These are phyloP conservation scores for Liolophura sinensis DNA, from an alignment of 1,140 invertebrate genomes.

Conservation along the genomic window DNA sequence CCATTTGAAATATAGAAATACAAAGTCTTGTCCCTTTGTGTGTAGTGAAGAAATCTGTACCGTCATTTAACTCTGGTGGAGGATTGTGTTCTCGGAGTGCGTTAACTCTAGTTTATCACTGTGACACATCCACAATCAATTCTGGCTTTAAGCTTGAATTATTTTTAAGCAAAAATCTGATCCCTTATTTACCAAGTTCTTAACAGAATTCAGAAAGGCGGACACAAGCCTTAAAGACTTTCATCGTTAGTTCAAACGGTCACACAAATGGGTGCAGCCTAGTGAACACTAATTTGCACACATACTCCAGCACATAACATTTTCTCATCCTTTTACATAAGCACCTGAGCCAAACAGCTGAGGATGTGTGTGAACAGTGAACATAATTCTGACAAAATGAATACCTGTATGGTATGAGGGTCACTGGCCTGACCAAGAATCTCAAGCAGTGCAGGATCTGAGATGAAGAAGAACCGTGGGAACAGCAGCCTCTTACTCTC, in stretches of 20 bases:
- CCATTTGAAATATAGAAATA: too few species aligned
- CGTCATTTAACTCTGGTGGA: too few species aligned
- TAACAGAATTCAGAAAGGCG: too few species aligned
- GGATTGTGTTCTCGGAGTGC: too few species aligned
- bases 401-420: conserved; percentile 91
- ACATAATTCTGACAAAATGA: background rate
- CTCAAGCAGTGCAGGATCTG: conserved; percentile 92
- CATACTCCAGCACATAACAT: background rate
- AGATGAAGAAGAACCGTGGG: conserved; percentile 96
- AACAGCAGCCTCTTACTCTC: conserved; percentile 96
- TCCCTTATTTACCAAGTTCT: too few species aligned
- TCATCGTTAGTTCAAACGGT: background rate
- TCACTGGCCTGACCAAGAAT: conserved; percentile 96
- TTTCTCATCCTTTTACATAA: conserved; percentile 53
- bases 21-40: too few species aligned
- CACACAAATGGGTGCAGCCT: background rate
- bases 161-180: too few species aligned
- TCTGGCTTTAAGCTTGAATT: too few species aligned
- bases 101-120: too few species aligned
- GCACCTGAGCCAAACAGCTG: conserved; percentile 65
- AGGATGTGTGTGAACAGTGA: background rate
- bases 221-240: too few species aligned
- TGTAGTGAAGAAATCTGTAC: too few species aligned
- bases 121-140: too few species aligned
- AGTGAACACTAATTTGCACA: background rate